Percentiles rank a stretch among this genome's conserved stretches.
Conservation (phyloP, 37 sponge, comb jelly and placozoan genomes). For the Beroe ovata region DNA sequence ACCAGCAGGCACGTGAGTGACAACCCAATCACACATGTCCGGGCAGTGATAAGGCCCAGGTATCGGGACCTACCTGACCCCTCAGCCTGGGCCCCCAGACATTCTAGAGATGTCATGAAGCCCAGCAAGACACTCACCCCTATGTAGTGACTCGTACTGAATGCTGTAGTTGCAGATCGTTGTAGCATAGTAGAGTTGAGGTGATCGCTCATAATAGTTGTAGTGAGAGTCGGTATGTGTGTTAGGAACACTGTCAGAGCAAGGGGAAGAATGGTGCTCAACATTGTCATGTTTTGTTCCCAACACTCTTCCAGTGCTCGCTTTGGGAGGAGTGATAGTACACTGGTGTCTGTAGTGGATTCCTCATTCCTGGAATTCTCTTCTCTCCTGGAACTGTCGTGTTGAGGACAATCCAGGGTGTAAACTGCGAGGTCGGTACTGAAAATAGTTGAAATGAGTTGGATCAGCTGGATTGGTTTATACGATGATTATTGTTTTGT, state of each 20-base stretch:
- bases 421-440: constrained; percentile 19
- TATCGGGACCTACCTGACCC: constrained; percentile 16
- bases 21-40: constrained; percentile 13
- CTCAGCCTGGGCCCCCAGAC: constrained; percentile 45
- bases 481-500: no score
- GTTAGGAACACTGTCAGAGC: constrained; percentile 9
- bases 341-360: background rate
- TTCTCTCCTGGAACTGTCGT: background rate
- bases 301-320: background rate
- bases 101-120: constrained; percentile 36
- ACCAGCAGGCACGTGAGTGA: background rate
- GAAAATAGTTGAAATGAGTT: no score
- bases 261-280: constrained; percentile 3
- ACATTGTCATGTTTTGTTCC: background rate
- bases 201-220: constrained; percentile 15
- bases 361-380: background rate
- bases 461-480: no score
- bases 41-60: constrained; percentile 32
- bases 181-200: constrained; percentile 42
- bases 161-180: background rate
- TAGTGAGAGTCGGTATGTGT: constrained; percentile 21
- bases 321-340: background rate
- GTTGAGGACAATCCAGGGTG: constrained; percentile 7
- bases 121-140: constrained; percentile 35
- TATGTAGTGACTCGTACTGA: constrained; percentile 24